These are phyloP conservation scores for Tetragonula carbonaria DNA, from an alignment of 2,888 invertebrate species.

Conservation along the genomic window DNA sequence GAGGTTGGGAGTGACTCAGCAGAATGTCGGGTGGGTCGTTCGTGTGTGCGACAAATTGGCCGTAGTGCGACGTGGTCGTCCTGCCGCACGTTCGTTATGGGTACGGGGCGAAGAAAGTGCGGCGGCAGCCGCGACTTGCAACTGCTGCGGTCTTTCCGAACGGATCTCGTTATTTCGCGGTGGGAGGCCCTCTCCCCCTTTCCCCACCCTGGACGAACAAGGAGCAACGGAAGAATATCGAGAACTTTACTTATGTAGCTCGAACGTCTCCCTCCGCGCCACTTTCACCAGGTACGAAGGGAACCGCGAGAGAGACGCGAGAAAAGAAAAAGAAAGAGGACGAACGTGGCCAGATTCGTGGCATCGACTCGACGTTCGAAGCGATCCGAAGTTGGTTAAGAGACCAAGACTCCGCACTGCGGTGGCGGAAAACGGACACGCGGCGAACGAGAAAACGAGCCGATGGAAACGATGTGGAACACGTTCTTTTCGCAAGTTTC, in stretches of 20 bases:
- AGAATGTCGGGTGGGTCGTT: conserved; percentile 14
- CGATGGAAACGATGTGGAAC: too few species aligned
- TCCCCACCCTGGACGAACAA: conserved; percentile 5
- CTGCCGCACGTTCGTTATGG: conserved; percentile 65
- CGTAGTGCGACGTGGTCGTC: conserved; percentile 33
- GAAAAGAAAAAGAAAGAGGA: background rate
- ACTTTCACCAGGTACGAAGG: background rate
- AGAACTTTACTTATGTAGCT: conserved; percentile 41
- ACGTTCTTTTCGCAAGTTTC: conserved; percentile 11
- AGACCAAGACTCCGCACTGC: conserved; percentile 40
- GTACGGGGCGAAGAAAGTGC: conserved; percentile 36
- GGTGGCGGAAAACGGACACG: conserved; percentile 30
- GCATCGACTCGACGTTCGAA: conserved; percentile 12
- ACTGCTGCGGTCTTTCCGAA: conserved; percentile 36
- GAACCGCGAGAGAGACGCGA: background rate
- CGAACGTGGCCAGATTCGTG: conserved; percentile 16
- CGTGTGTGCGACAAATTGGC: conserved; percentile 60
- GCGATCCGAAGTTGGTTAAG: conserved; percentile 4
- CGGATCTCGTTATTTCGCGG: conserved; percentile 66
- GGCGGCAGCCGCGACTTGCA: conserved; percentile 40
- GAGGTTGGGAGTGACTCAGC: conserved; percentile 45
- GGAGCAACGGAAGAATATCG: conserved; percentile 16
- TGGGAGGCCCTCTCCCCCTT: conserved; percentile 3
- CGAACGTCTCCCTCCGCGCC: conserved; percentile 1
- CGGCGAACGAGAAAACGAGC: conserved; percentile 1